phyloP scores from a whole-genome alignment of 35 echinoderm and acorn worm genomes.

The Apostichopus parvimensis region DNA sequence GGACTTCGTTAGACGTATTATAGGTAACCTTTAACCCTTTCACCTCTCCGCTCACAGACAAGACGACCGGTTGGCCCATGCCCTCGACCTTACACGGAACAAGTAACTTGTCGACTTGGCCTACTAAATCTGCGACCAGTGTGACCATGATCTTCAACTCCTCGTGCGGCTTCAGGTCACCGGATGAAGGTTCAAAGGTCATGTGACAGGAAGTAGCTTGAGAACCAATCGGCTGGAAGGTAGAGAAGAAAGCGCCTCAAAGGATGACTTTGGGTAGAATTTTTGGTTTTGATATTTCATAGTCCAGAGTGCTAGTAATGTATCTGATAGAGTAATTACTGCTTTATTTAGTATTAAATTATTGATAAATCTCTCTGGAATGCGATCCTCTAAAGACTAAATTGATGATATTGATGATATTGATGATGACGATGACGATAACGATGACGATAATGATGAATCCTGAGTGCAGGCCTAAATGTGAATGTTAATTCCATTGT shows the following conservation, averaged over 20 bases:
- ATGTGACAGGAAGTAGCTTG: slow-evolving; percentile 68
- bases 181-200: slow-evolving; percentile 80
- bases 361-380: too few relatives aligned
- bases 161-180: slow-evolving; percentile 62
- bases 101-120: slow-evolving; percentile 37
- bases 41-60: slow-evolving; percentile 68
- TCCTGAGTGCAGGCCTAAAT: too few relatives aligned
- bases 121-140: slow-evolving; percentile 50
- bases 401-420: too few relatives aligned
- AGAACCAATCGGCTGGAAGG: slow-evolving; percentile 57
- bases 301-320: too few relatives aligned
- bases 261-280: too few relatives aligned
- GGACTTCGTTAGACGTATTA: slow-evolving; percentile 35
- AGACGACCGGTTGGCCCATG: slow-evolving; percentile 69
- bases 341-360: too few relatives aligned
- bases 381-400: too few relatives aligned
- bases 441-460: too few relatives aligned
- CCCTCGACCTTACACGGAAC: slow-evolving; percentile 83
- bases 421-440: too few relatives aligned
- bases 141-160: slow-evolving; percentile 67
- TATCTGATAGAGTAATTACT: too few relatives aligned
- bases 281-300: too few relatives aligned
- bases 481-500: too few relatives aligned
- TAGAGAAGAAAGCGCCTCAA: neutral
- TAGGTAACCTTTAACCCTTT: slow-evolving; percentile 84